phyloP scores from a whole-genome alignment of 2,888 invertebrate species.

The Euplagia quadripunctaria region DNA sequence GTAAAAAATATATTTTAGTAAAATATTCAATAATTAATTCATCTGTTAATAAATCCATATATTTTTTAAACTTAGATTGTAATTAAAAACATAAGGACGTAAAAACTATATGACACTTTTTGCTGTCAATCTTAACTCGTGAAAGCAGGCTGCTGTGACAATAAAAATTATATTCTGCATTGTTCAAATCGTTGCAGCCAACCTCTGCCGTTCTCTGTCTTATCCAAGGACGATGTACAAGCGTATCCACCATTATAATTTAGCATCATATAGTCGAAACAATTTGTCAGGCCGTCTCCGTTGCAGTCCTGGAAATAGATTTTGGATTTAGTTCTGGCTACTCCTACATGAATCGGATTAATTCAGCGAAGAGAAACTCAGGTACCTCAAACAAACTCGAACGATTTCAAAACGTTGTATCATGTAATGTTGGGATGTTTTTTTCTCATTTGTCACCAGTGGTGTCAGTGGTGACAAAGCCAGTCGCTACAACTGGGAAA shows the following conservation, averaged over 20 bases:
- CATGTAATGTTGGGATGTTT: no score
- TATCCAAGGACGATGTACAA: slow-evolving; percentile 78
- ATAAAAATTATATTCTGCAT: slow-evolving; percentile 55
- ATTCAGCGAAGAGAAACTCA: no score
- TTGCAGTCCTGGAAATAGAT: slow-evolving; percentile 88
- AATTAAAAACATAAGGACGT: no score
- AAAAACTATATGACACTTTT: neutral
- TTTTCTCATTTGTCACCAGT: no score
- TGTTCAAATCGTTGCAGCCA: slow-evolving; percentile 78
- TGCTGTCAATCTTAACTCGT: neutral
- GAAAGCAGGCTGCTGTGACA: neutral
- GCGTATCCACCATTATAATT: slow-evolving; percentile 88
- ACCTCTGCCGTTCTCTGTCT: slow-evolving; percentile 69
- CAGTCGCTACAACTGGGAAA: no score
- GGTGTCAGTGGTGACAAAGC: no score
- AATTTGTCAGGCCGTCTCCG: slow-evolving; percentile 88
- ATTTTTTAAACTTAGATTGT: neutral
- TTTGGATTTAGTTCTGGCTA: neutral
- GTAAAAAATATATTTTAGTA: no score
- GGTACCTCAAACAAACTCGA: no score
- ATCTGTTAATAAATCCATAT: no score
- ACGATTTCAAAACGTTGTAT: no score
- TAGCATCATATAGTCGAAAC: slow-evolving; percentile 89
- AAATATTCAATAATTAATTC: no score
- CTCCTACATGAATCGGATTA: no score